phyloP scores from a whole-genome alignment of 2,797 vertebrate genomes.

The Clangula hyemalis region DNA sequence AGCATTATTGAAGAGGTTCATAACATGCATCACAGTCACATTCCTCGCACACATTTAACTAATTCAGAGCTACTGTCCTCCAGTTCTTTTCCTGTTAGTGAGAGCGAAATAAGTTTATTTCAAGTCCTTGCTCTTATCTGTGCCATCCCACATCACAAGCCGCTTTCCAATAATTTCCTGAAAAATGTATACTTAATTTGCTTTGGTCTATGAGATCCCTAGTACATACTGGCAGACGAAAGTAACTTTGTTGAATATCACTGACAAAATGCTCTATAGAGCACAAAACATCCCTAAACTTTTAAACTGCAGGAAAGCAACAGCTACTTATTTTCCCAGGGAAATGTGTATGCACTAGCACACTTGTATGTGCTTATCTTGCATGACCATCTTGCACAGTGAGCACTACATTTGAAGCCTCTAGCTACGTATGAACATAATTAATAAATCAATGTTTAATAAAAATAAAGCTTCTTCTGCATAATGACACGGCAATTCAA shows the following conservation, averaged over 20 bases:
- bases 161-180: neutral
- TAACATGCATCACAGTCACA: neutral
- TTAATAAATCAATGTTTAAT: neutral
- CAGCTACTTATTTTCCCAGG: neutral
- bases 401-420: neutral
- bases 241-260: neutral
- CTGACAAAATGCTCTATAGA: neutral
- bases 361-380: neutral
- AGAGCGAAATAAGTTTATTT: neutral
- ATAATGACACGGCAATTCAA: neutral
- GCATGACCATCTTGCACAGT: neutral
- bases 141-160: accelerated
- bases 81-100: neutral
- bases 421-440: neutral
- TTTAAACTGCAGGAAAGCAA: neutral
- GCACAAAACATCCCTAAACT: neutral
- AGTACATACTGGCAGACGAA: neutral
- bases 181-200: neutral
- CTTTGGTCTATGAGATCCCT: neutral
- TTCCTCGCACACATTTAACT: neutral
- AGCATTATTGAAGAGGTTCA: constrained; percentile 7
- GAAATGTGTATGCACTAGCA: neutral
- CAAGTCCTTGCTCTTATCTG: neutral
- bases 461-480: neutral
- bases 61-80: constrained; percentile 12